Base-by-base conservation (phyloP, 2,113 vertebrate species). In the Marmota flaviventris region DNA sequence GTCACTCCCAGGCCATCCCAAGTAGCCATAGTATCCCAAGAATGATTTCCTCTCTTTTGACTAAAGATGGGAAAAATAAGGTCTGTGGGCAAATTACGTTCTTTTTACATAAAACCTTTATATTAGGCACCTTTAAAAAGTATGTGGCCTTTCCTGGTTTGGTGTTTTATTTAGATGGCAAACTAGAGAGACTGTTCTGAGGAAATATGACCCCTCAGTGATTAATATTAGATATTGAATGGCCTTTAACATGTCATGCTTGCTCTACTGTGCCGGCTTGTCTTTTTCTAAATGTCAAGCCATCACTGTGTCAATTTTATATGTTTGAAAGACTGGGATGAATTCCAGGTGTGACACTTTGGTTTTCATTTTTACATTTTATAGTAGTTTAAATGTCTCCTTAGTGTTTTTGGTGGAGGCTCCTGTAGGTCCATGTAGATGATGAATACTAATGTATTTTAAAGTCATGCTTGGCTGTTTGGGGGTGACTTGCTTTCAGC, bases 121-220 rank as follows among this genome's bases (percentile, higher is more conserved):
- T 51, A 3, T n/a, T 58, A 87, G 85, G 17, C 7, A 4, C 85
- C 56, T 87, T 1, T 32, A 58, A 85, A 75, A 84, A 69, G 51
- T 34, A 11, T 85, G 29, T 85, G n/a, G 6, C 51, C 85, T 89
- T 89, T 96, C 34, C 53, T 86, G 39, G 42, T 76, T 37, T 61
- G 45, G 75, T 63, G 61, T 91, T 93, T 96, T 91, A 89, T 92
- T 94, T 85, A 94, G 76, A 70, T 34, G 48, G 75, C 76, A 84
- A 95, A 76, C 17, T 86, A 22, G 75, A 77, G 94, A 85, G 63
- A 45, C 18, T 16, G 12, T 87, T 95, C 11, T 76, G n/a, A 70
- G 79, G 91, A 78, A 89, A 65, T 85, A 37, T 3, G 45, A 85
- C 34, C 89, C 56, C 70, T 81, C 8, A 14, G 25, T 85, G 78